Conservation (phyloP, 2,113 vertebrate species). For the Elaphurus davidianus region DNA sequence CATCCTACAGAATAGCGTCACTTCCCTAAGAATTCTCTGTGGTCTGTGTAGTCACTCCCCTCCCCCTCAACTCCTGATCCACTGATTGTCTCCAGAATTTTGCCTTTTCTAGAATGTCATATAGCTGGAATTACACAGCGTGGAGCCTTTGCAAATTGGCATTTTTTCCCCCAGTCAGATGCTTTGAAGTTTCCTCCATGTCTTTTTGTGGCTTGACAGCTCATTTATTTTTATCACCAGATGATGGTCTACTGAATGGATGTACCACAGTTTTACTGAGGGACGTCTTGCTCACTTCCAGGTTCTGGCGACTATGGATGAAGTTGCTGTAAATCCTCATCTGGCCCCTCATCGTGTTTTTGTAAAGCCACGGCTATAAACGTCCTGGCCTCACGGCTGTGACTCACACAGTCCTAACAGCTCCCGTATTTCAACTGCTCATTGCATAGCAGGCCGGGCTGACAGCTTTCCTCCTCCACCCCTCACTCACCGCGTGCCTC, state of each 20-base stretch:
- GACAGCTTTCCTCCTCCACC: fast-evolving
- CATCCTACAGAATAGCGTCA: fast-evolving
- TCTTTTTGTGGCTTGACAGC: neutral
- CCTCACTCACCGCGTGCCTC: fast-evolving
- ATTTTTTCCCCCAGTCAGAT: fast-evolving
- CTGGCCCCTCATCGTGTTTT: fast-evolving
- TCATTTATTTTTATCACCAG: neutral
- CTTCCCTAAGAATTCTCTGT: fast-evolving
- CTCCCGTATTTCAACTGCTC: fast-evolving
- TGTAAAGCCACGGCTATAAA: fast-evolving
- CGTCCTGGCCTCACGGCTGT: fast-evolving
- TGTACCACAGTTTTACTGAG: neutral
- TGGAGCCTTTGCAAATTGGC: fast-evolving
- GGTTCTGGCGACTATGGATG: fast-evolving
- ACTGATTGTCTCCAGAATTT: fast-evolving
- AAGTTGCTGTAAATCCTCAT: neutral
- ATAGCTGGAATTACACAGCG: fast-evolving
- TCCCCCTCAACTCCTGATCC: fast-evolving
- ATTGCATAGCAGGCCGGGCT: fast-evolving
- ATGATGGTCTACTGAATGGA: fast-evolving
- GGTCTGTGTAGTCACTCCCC: fast-evolving
- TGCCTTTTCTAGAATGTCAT: fast-evolving
- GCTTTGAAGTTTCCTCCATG: fast-evolving
- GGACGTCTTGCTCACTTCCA: neutral
- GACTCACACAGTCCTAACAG: fast-evolving